Percentiles rank a stretch among this genome's conserved stretches.
phyloP scores from a whole-genome alignment of 2,113 vertebrate species.

The Paedocypris sp. region DNA sequence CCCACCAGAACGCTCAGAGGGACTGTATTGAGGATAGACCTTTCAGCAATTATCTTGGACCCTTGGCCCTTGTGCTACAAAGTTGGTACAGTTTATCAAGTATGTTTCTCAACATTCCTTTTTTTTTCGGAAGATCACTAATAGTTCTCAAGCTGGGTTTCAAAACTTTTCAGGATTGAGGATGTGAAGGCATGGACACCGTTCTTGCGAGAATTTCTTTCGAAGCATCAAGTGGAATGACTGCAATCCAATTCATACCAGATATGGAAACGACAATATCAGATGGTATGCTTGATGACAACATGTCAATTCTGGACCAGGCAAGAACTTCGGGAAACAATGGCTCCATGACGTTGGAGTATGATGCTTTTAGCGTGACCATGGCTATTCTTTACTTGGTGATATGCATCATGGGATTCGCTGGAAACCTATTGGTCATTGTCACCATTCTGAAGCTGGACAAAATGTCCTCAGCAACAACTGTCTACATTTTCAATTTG shows the following conservation, averaged over 20 bases:
- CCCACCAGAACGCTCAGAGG: slow-evolving; percentile 7
- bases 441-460: slow-evolving; percentile 56
- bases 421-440: slow-evolving; percentile 57
- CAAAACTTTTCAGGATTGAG: not conserved
- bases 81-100: too few species aligned
- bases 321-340: not conserved
- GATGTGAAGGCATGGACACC: not conserved
- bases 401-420: slow-evolving; percentile 55
- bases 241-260: not conserved
- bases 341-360: not conserved
- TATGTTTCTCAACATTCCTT: too few species aligned
- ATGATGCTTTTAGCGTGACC: slow-evolving; percentile 37
- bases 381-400: slow-evolving; percentile 54
- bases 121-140: not conserved
- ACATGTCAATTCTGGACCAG: not conserved
- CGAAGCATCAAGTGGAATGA: not conserved
- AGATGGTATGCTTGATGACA: slow-evolving; percentile 1
- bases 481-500: slow-evolving; percentile 66
- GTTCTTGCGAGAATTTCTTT: not conserved
- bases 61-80: too few species aligned
- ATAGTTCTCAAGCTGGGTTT: not conserved
- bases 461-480: slow-evolving; percentile 58
- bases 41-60: not conserved
- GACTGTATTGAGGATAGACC: not conserved
- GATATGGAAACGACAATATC: slow-evolving; percentile 9